Percentiles rank a stretch among this genome's conserved stretches.
Conservation (phyloP, 1,140 invertebrate species). For the Asobara japonica region DNA sequence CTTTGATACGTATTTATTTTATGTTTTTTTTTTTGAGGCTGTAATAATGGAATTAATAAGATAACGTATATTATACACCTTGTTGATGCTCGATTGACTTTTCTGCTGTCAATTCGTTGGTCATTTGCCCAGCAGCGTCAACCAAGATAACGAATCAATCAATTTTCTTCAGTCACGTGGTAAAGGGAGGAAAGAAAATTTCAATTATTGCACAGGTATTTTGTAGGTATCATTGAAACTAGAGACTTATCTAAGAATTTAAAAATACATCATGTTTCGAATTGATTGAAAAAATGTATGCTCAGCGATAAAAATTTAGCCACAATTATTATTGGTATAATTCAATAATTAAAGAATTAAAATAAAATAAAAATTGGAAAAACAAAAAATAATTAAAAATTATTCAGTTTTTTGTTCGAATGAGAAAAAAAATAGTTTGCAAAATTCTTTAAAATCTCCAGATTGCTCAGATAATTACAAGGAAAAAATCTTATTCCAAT, state of each 20-base stretch:
- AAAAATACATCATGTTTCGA: no score
- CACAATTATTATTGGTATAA: no score
- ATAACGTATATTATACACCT: slow-evolving; percentile 6
- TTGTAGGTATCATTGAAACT: no score
- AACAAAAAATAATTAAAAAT: not conserved
- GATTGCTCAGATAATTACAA: not conserved
- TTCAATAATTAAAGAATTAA: no score
- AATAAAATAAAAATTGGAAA: no score
- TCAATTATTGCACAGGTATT: no score
- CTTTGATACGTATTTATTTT: not conserved
- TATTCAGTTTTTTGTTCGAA: not conserved
- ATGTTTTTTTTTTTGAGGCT: not conserved
- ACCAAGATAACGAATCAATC: not conserved
- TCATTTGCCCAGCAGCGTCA: not conserved
- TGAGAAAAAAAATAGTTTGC: not conserved
- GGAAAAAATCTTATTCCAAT: not conserved
- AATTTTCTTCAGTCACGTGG: not conserved
- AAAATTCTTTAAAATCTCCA: not conserved
- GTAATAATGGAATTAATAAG: not conserved
- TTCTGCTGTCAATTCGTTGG: not conserved
- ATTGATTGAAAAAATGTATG: no score
- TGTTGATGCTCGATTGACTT: not conserved
- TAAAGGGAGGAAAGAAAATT: not conserved
- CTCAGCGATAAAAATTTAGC: no score
- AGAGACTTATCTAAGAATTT: no score